These are phyloP conservation scores for Catalaphyllia jardinei DNA, from an alignment of 64 coral and sea anemone genomes.

Conservation along the genomic window DNA sequence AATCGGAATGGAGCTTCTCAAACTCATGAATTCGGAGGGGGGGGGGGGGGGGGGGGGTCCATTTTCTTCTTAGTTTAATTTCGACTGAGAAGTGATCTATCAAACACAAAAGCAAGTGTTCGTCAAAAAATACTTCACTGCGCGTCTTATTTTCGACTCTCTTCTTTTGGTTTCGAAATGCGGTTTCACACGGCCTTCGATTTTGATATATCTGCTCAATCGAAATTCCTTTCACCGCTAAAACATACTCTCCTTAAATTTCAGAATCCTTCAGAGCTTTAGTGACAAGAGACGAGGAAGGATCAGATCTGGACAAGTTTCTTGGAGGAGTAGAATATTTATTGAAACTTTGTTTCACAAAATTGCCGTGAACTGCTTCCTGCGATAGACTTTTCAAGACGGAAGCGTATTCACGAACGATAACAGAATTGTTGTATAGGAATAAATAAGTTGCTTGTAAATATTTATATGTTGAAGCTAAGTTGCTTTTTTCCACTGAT, in stretches of 20 bases:
- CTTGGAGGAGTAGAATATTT: slow-evolving; percentile 44
- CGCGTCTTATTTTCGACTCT: too few relatives aligned
- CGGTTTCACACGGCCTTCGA: too few relatives aligned
- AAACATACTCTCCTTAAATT: not conserved
- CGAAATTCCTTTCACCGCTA: not conserved
- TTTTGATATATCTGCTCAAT: too few relatives aligned
- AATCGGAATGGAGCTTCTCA: too few relatives aligned
- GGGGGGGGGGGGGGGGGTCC: too few relatives aligned
- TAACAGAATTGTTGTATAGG: slow-evolving; percentile 46
- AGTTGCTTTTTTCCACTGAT: not conserved
- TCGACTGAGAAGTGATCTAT: too few relatives aligned
- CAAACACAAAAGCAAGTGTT: too few relatives aligned
- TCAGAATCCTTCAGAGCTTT: not conserved
- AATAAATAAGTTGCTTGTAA: slow-evolving; percentile 27
- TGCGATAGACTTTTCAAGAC: not conserved
- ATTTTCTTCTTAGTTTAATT: too few relatives aligned
- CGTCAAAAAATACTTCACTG: too few relatives aligned
- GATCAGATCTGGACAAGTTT: slow-evolving; percentile 52
- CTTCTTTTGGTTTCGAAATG: too few relatives aligned
- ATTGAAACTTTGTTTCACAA: slow-evolving; percentile 52
- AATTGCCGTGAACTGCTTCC: slow-evolving; percentile 6
- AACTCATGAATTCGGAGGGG: too few relatives aligned
- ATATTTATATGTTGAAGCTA: slow-evolving; percentile 33
- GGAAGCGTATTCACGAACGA: not conserved
- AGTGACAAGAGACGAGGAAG: slow-evolving; percentile 25